Evolutionary conservation across 2,113 vertebrate genomes (phyloP).

Genomic region (Megalops atlanticus): DNA sequence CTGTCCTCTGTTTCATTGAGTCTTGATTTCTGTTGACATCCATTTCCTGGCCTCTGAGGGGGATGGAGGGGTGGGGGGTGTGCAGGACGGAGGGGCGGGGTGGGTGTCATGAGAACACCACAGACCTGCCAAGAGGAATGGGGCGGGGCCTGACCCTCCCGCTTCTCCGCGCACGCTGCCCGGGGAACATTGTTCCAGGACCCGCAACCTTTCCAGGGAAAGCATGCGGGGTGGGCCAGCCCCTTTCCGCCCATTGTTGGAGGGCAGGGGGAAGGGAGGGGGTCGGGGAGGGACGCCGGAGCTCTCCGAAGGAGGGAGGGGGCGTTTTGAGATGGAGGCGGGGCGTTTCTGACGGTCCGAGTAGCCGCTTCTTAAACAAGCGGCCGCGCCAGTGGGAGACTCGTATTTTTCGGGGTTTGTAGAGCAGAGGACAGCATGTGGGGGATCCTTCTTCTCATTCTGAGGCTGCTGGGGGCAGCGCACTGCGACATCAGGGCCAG

Average conservation of each 20-base stretch:
- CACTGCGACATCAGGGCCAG: slow-evolving; percentile 20
- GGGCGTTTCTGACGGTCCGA: neutral
- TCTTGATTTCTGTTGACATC: slow-evolving; percentile 8
- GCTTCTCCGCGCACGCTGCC: neutral
- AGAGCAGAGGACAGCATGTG: neutral
- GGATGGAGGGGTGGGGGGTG: neutral
- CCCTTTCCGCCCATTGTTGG: slow-evolving; percentile 19
- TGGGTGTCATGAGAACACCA: slow-evolving; percentile 10
- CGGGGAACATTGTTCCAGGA: slow-evolving; percentile 15
- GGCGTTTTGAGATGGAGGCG: neutral
- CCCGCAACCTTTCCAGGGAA: slow-evolving; percentile 1
- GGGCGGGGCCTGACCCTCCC: neutral
- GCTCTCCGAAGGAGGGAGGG: neutral
- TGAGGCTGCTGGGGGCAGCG: neutral
- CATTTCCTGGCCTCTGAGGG: neutral
- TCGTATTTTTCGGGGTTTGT: neutral
- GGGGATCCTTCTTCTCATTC: neutral
- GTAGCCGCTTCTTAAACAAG: neutral
- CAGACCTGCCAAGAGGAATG: slow-evolving; percentile 9
- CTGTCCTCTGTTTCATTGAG: neutral
- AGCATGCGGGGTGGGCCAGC: neutral
- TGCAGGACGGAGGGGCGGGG: no score
- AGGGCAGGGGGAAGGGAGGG: neutral
- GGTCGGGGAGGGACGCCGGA: neutral
- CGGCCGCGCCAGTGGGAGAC: neutral